Evolutionary conservation across 2,888 invertebrate species (phyloP).

Genomic region (Hetaerina titia): DNA sequence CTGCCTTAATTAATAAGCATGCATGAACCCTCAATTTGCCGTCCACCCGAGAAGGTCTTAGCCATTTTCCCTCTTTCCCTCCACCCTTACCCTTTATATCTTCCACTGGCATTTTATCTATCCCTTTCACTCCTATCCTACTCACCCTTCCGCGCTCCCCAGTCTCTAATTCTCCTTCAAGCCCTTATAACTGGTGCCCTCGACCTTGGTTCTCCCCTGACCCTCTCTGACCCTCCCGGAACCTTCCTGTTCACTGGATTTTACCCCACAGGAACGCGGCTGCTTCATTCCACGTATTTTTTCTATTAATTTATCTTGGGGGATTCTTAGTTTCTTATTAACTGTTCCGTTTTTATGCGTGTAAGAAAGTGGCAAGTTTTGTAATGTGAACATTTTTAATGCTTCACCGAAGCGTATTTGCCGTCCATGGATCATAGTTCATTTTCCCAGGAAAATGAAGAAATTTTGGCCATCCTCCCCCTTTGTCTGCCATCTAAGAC

Average conservation of each 20-base stretch:
- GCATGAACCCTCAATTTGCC: conserved; percentile 11
- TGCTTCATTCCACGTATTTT: not conserved
- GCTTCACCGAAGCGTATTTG: not conserved
- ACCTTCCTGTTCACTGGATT: not conserved
- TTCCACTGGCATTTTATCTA: too few species aligned
- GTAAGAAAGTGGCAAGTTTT: not conserved
- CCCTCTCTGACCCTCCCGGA: not conserved
- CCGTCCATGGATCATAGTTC: not conserved
- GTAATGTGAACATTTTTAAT: not conserved
- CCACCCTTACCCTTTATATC: not conserved
- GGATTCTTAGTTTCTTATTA: not conserved
- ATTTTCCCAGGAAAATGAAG: not conserved
- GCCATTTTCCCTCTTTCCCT: not conserved
- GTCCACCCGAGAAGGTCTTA: not conserved
- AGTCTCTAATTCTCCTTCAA: not conserved
- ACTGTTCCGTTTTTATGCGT: not conserved
- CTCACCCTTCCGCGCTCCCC: not conserved
- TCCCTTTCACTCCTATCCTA: not conserved
- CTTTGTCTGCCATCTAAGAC: not conserved
- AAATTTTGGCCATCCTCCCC: not conserved
- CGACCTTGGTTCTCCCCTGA: not conserved
- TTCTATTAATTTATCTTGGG: too few species aligned
- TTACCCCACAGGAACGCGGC: not conserved
- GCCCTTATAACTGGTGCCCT: not conserved
- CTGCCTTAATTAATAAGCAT: not conserved